Percentiles rank a stretch among this genome's conserved stretches.
Conservation (phyloP, 2,888 invertebrate genomes). For the Pocota personata region DNA sequence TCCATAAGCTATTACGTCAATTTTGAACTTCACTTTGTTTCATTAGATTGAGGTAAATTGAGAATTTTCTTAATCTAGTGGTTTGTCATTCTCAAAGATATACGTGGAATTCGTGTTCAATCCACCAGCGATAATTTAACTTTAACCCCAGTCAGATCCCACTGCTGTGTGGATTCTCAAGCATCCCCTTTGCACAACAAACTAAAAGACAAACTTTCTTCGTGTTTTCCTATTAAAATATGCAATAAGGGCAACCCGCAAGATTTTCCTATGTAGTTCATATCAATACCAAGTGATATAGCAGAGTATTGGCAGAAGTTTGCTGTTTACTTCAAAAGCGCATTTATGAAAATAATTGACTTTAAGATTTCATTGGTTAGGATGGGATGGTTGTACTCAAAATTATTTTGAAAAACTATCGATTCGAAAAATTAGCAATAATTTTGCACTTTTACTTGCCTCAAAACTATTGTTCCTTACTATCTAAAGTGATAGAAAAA, state of each 20-base stretch:
- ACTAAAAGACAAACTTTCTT: background rate
- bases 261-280: background rate
- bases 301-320: background rate
- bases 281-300: conserved; percentile 3
- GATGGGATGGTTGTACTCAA: background rate
- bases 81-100: background rate
- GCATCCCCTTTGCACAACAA: background rate
- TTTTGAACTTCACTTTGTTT: background rate
- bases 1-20: background rate
- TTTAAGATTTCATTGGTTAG: background rate
- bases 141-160: too few relatives aligned
- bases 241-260: conserved; percentile 18
- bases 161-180: background rate
- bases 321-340: background rate
- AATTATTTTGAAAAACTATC: background rate
- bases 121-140: background rate
- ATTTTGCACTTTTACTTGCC: too few relatives aligned
- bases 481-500: background rate
- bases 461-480: too few relatives aligned
- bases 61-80: background rate
- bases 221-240: background rate
- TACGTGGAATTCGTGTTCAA: background rate
- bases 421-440: background rate
- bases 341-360: background rate
- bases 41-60: background rate